A percentile compares a stretch with the other conserved stretches of the same genome.
phyloP scores from a whole-genome alignment of 2,113 vertebrate species.

The Corvus moneduloides region DNA sequence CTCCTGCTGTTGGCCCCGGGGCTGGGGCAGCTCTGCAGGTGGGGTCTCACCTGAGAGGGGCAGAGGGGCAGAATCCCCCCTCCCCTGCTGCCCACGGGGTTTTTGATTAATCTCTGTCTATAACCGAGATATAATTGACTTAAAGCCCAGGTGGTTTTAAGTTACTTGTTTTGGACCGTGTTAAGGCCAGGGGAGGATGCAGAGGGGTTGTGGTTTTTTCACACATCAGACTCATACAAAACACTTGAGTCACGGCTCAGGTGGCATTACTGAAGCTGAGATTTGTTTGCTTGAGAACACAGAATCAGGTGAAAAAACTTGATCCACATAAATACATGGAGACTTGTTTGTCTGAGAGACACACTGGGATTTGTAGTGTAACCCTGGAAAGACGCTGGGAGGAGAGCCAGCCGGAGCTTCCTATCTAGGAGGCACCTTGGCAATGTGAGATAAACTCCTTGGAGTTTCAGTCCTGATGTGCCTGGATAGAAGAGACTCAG shows the following conservation, averaged over 20 bases:
- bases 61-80: not conserved
- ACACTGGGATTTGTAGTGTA: not conserved
- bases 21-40: not conserved
- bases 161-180: not conserved
- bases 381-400: not conserved
- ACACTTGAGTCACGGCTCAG: not conserved
- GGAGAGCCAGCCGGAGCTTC: not conserved
- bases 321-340: not conserved
- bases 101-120: not conserved
- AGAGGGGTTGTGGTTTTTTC: not conserved
- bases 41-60: not conserved
- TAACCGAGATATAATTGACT: not conserved
- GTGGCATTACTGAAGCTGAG: not conserved
- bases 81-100: not conserved
- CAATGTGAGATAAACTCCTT: not conserved
- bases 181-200: not conserved
- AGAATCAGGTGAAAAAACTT: fast-evolving
- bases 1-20: not conserved
- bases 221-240: not conserved
- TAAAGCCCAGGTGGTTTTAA: not conserved
- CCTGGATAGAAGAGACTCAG: not conserved
- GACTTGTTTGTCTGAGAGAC: not conserved
- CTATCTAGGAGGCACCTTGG: not conserved
- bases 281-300: not conserved
- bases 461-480: not conserved